Percentiles rank a stretch among this genome's conserved stretches.
Evolutionary conservation across 2,888 invertebrate species (phyloP).

Genomic region (Chymomyza procnemis): DNA sequence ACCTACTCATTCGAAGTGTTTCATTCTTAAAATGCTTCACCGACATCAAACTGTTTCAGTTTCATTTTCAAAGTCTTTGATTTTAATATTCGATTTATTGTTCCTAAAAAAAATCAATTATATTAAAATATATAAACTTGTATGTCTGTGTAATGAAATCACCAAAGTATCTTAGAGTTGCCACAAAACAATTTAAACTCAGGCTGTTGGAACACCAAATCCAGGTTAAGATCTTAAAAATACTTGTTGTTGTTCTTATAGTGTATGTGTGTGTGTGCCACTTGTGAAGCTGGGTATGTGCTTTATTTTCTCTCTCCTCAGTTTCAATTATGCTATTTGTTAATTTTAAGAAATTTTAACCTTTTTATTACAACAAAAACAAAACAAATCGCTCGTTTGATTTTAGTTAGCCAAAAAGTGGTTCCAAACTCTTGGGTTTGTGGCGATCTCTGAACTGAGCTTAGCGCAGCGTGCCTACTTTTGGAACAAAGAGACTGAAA

Average conservation of each 20-base stretch:
- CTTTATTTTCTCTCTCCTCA: neutral
- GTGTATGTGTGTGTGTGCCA: conserved; percentile 15
- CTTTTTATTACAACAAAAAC: conserved; percentile 27
- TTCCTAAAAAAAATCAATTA: too few species aligned
- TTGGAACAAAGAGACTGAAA: conserved; percentile 10
- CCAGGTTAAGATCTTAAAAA: neutral
- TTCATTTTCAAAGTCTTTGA: too few species aligned
- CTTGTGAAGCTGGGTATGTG: conserved; percentile 34
- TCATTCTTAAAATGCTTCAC: too few species aligned
- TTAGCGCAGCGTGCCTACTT: conserved; percentile 13
- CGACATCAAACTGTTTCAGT: too few species aligned
- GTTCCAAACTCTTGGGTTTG: conserved; percentile 25
- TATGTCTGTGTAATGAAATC: too few species aligned
- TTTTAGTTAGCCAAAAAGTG: conserved; percentile 53
- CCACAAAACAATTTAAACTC: neutral
- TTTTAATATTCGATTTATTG: too few species aligned
- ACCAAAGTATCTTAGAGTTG: neutral
- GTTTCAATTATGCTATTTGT: neutral
- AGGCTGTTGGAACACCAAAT: neutral
- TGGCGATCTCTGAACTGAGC: conserved; percentile 28
- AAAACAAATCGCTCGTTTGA: conserved; percentile 55
- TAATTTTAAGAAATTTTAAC: conserved; percentile 42
- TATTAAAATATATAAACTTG: too few species aligned
- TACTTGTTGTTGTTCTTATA: conserved; percentile 16
- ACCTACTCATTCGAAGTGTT: too few species aligned